Percentiles rank a stretch among this genome's conserved stretches.
phyloP scores from a whole-genome alignment of 1,140 invertebrate genomes.

The Daktulosphaira vitifoliae region DNA sequence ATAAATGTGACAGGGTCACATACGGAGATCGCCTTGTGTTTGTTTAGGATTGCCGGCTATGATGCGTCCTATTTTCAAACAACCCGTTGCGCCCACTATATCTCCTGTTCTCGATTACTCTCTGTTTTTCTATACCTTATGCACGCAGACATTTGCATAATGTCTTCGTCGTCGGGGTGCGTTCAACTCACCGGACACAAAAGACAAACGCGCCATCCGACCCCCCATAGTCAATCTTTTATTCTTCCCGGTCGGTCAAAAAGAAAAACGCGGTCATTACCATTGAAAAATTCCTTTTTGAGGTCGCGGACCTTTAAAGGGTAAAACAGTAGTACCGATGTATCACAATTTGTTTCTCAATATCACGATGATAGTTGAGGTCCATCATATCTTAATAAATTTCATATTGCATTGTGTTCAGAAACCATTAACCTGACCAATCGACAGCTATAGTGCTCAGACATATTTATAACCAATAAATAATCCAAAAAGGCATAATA shows the following conservation, averaged over 20 bases:
- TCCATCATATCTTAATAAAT: too few relatives aligned
- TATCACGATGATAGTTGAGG: too few relatives aligned
- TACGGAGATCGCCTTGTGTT: not conserved
- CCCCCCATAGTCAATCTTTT: slow-evolving; percentile 18
- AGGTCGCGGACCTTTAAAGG: not conserved
- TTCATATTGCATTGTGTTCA: too few relatives aligned
- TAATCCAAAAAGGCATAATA: too few relatives aligned
- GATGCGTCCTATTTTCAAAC: too few relatives aligned
- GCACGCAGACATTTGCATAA: slow-evolving; percentile 16
- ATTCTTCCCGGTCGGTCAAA: not conserved
- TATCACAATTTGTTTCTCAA: too few relatives aligned
- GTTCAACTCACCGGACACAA: slow-evolving; percentile 14
- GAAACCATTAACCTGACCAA: too few relatives aligned
- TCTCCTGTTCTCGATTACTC: not conserved
- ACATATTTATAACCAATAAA: too few relatives aligned
- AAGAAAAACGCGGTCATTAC: slow-evolving; percentile 19
- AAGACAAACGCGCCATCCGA: slow-evolving; percentile 1
- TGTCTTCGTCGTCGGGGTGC: not conserved
- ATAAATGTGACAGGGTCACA: slow-evolving; percentile 12
- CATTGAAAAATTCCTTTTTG: slow-evolving; percentile 9
- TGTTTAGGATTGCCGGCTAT: slow-evolving; percentile 15
- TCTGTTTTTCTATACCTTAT: not conserved
- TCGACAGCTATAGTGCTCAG: too few relatives aligned
- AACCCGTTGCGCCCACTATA: not conserved
- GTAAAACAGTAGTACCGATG: slow-evolving; percentile 7